Base-by-base conservation (phyloP, 2,797 vertebrate genomes). In the Xiphorhynchus erythropygius region DNA sequence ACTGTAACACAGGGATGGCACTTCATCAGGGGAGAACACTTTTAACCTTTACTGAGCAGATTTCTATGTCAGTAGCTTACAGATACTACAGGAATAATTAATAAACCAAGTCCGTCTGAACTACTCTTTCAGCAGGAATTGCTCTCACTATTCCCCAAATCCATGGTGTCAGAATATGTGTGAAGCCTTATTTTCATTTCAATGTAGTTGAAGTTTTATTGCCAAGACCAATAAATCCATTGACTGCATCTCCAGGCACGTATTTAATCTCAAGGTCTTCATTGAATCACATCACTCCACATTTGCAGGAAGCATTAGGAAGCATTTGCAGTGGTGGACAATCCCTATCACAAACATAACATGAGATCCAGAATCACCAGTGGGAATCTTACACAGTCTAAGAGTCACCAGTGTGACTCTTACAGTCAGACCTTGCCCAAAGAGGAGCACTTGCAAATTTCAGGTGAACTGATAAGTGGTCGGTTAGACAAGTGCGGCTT, bases 221-320 rank as follows among this genome's bases (percentile, higher is more conserved):
- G 35, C 24, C 1, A 2, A 62, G 17, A 79, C 73, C 19, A 65
- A 0, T n/a, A 28, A 82, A 21, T n/a, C 33, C 33, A 35, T 12
- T 60, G 33, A 28, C 27, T 2, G 0, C 11, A 42, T 39, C 33
- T 71, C 76, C 46, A 69, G 52, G 13, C 0, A 1, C 0, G 0
- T 13, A 11, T 62, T 83, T 81, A 0, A 5, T 30, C 39, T 24
- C 21, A 12, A 42, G 76, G 3, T 4, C 28, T 42, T 22, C 12
- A 7, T 0, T 49, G 59, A 47, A 55, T 62, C 27, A 18, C 13
- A 41, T 12, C 16, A 30, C 30, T 60, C 33, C 27, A 19, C 41
- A 22, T 37, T 37, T 37, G 35, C 35, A 37, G 35, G 35, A 37
- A 37, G 35, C 35, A 37, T 37, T 37, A 37, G 35, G 15, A 56